phyloP scores from a whole-genome alignment of 2,113 vertebrate species.

The Urocynchramus pylzowi region DNA sequence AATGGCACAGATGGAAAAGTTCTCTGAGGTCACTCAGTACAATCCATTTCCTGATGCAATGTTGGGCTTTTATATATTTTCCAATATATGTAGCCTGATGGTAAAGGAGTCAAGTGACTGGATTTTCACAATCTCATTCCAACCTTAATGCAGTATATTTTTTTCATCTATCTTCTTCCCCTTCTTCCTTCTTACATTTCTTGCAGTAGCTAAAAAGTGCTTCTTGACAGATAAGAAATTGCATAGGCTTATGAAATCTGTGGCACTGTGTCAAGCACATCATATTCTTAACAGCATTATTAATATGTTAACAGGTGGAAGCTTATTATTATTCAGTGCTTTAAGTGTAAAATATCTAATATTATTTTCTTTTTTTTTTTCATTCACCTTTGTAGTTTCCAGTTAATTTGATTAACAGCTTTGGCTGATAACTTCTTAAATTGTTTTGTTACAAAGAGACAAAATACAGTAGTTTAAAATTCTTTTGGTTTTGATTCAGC shows the following conservation, averaged over 20 bases:
- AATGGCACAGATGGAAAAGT: slow-evolving; percentile 50
- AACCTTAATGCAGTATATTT: slow-evolving; percentile 28
- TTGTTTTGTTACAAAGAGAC: slow-evolving; percentile 41
- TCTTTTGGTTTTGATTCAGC: slow-evolving; percentile 42
- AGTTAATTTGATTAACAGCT: slow-evolving; percentile 67
- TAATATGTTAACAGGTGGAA: slow-evolving; percentile 71
- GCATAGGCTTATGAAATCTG: slow-evolving; percentile 66
- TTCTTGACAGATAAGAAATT: slow-evolving; percentile 72
- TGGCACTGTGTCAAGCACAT: slow-evolving; percentile 42
- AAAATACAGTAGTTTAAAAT: slow-evolving; percentile 6
- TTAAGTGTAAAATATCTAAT: slow-evolving; percentile 59
- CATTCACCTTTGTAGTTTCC: slow-evolving; percentile 55
- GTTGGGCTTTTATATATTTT: slow-evolving; percentile 20
- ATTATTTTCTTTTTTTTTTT: background rate
- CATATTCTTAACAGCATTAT: slow-evolving; percentile 67
- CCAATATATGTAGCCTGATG: slow-evolving; percentile 18
- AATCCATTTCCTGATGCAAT: slow-evolving; percentile 38
- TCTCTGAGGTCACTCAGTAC: slow-evolving; percentile 40
- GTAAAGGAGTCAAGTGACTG: slow-evolving; percentile 51
- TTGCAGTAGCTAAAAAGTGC: slow-evolving; percentile 61
- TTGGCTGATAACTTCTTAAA: slow-evolving; percentile 23
- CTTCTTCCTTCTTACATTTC: slow-evolving; percentile 33
- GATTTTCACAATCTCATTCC: slow-evolving; percentile 31
- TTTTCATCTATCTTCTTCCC: slow-evolving; percentile 6
- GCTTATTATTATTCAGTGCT: slow-evolving; percentile 63